Evolutionary conservation across 2,888 invertebrate genomes (phyloP).

Genomic region (Ethmia dodecea): DNA sequence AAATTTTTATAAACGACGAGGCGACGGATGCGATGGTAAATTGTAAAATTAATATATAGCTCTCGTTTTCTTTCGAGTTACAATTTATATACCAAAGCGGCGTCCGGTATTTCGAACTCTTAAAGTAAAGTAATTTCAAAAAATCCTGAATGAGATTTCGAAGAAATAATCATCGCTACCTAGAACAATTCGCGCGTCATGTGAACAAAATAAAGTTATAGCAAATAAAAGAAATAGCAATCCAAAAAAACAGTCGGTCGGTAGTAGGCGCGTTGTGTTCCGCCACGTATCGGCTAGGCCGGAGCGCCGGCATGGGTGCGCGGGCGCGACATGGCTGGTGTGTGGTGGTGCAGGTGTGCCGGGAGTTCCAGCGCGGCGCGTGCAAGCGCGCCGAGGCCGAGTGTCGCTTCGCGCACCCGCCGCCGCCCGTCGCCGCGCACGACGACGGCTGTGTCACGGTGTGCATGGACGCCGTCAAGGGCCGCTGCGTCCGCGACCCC

Average conservation of each 20-base stretch:
- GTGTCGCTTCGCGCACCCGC: conserved; percentile 99
- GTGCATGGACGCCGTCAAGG: conserved; percentile 99
- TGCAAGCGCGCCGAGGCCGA: conserved; percentile 98
- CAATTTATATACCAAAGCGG: conserved; percentile 56
- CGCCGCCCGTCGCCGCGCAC: conserved; percentile 96
- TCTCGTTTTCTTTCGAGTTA: too few relatives aligned
- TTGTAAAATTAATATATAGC: conserved; percentile 1
- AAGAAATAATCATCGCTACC: too few relatives aligned
- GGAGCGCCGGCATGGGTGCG: conserved; percentile 29
- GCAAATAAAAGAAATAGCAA: too few relatives aligned
- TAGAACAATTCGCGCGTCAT: too few relatives aligned
- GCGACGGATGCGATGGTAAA: conserved; percentile 66
- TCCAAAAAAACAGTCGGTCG: conserved; percentile 22
- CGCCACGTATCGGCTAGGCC: conserved; percentile 18
- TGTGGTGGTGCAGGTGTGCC: conserved; percentile 91
- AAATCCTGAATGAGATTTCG: too few relatives aligned
- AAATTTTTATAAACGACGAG: conserved; percentile 27
- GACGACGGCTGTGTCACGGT: conserved; percentile 99
- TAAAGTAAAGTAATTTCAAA: too few relatives aligned
- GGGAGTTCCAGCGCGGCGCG: conserved; percentile 99
- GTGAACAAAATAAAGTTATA: too few relatives aligned
- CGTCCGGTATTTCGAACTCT: too few relatives aligned
- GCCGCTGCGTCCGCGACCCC: conserved; percentile 99
- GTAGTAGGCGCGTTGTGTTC: conserved; percentile 31
- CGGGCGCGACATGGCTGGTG: conserved; percentile 52